Conservation (phyloP, 2,888 invertebrate genomes). For the Hyposoter didymator region DNA sequence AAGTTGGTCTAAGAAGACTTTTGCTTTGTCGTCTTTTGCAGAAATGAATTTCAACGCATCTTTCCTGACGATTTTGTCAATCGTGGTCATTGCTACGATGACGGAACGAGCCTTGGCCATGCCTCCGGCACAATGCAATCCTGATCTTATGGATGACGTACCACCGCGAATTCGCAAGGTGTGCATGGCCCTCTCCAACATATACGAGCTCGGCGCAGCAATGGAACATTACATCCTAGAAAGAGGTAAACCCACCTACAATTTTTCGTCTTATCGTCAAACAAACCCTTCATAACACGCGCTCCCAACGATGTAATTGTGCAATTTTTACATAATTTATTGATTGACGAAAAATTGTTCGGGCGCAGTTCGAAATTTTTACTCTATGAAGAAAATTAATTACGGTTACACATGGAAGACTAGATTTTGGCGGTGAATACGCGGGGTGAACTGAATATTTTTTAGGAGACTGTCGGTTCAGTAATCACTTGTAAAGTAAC, state of each 20-base stretch:
- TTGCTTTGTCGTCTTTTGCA: constrained; percentile 38
- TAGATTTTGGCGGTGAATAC: too few relatives aligned
- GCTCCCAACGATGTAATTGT: too few relatives aligned
- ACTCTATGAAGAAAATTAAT: too few relatives aligned
- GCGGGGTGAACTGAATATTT: too few relatives aligned
- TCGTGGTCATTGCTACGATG: constrained; percentile 70
- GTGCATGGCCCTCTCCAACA: constrained; percentile 88
- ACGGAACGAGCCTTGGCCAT: constrained; percentile 83
- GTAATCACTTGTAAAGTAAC: too few relatives aligned
- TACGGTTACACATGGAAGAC: too few relatives aligned
- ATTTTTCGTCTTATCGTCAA: not conserved
- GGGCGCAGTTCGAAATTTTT: too few relatives aligned
- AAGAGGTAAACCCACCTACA: constrained; percentile 82
- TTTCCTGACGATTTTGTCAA: constrained; percentile 70
- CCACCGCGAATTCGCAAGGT: constrained; percentile 87
- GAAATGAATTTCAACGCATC: constrained; percentile 73
- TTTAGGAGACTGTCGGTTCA: too few relatives aligned
- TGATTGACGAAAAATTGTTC: too few relatives aligned
- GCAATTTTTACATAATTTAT: too few relatives aligned
- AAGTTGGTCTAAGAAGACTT: too few relatives aligned
- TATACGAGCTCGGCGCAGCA: constrained; percentile 87
- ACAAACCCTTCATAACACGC: too few relatives aligned
- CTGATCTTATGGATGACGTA: constrained; percentile 87
- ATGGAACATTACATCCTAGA: constrained; percentile 86
- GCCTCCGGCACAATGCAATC: constrained; percentile 86